phyloP scores from a whole-genome alignment of 2,797 vertebrate species.

The Pseudopleuronectes americanus region DNA sequence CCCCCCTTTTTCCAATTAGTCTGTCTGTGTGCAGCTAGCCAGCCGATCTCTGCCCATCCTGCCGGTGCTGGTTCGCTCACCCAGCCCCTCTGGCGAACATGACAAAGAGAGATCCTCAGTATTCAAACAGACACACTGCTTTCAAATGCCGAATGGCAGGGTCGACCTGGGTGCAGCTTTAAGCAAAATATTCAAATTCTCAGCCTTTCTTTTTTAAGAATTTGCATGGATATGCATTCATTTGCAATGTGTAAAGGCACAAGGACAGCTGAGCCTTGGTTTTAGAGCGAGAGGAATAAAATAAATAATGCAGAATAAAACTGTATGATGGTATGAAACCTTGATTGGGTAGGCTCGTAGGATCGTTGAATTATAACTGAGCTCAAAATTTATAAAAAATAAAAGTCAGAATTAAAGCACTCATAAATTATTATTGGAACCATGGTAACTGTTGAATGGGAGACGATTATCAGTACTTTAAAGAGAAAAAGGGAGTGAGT shows the following conservation, averaged over 20 bases:
- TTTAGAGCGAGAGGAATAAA: constrained; percentile 55
- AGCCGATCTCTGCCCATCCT: constrained; percentile 80
- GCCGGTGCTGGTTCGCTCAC: constrained; percentile 81
- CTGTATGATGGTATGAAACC: constrained; percentile 72
- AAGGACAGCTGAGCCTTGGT: constrained; percentile 83
- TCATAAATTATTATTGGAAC: constrained; percentile 9
- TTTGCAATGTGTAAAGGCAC: constrained; percentile 82
- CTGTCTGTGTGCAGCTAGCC: constrained; percentile 78
- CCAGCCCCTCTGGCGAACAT: constrained; percentile 82
- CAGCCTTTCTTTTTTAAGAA: constrained; percentile 80
- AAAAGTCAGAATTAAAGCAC: constrained; percentile 24
- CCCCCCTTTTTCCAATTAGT: constrained; percentile 87
- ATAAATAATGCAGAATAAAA: constrained; percentile 79
- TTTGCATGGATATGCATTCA: constrained; percentile 86
- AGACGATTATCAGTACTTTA: constrained; percentile 7
- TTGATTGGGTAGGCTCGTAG: constrained; percentile 57
- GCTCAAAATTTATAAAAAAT: constrained; percentile 38
- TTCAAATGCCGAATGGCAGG: constrained; percentile 82
- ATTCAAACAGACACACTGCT: constrained; percentile 81
- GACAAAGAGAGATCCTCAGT: constrained; percentile 83
- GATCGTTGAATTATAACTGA: constrained; percentile 37
- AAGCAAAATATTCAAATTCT: constrained; percentile 85
- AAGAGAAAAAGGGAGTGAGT: neutral
- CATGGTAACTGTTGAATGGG: constrained; percentile 2
- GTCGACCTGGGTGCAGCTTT: constrained; percentile 83